phyloP scores from a whole-genome alignment of 1,140 invertebrate genomes.

The Aricia agestis region DNA sequence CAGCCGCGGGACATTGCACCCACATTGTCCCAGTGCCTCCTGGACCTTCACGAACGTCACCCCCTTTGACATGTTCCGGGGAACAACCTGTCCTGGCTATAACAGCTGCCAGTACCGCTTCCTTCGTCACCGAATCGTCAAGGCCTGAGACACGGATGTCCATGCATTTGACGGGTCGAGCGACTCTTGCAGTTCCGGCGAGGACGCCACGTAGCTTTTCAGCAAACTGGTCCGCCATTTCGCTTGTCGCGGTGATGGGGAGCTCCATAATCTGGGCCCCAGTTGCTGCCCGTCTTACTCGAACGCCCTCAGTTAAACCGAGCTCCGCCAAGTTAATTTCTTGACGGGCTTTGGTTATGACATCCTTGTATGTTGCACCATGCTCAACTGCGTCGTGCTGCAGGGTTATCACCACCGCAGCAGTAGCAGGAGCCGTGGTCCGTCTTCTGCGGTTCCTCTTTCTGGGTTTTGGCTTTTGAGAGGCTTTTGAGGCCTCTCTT shows the following conservation, averaged over 20 bases:
- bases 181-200: neutral
- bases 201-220: slow-evolving; percentile 15
- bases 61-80: too few relatives aligned
- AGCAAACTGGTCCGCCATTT: slow-evolving; percentile 29
- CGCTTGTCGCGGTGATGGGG: neutral
- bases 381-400: slow-evolving; percentile 19
- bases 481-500: too few relatives aligned
- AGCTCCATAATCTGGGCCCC: slow-evolving; percentile 30
- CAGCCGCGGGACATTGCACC: too few relatives aligned
- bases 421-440: too few relatives aligned
- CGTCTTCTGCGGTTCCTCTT: too few relatives aligned
- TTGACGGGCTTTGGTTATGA: slow-evolving; percentile 9
- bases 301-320: neutral
- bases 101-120: slow-evolving; percentile 22
- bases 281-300: slow-evolving; percentile 14
- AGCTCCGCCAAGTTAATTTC: neutral
- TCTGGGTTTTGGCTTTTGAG: too few relatives aligned
- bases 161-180: slow-evolving; percentile 19
- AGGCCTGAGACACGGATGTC: slow-evolving; percentile 17
- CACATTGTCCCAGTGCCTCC: too few relatives aligned
- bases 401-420: slow-evolving; percentile 26
- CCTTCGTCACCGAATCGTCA: slow-evolving; percentile 22
- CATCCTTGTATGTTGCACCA: slow-evolving; percentile 6
- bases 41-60: too few relatives aligned
- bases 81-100: neutral